Base-by-base conservation (phyloP, 1,140 invertebrate genomes). In the Drosophila kikkawai region DNA sequence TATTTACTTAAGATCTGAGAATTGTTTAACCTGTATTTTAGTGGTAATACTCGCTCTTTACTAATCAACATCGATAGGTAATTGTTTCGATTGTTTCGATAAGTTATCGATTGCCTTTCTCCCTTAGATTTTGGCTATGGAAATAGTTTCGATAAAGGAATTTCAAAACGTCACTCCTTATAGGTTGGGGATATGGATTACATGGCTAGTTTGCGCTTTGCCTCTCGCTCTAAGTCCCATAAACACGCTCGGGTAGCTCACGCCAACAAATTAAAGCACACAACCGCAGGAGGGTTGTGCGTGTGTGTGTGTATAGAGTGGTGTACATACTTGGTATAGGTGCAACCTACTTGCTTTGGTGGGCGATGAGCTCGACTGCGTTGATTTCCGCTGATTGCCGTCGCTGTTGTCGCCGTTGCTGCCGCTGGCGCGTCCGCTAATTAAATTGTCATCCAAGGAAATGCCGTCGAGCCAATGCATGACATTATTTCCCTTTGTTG, bases 401-500 rank as follows among this genome's bases (percentile, higher is more conserved):
- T 87, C 87, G 71, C 84, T 83, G 73, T 91, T 85, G 48, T 88
- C 87, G 77, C 78, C 85, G 82, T 88, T 91, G 69, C 83, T 87
- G 82, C 82, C 85, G 61, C 90, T 91, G 82, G 82, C 76, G 71
- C 82, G 90, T 86, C 90, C 90, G 85, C 91, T 92, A 86, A 92
- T 92, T 92, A 92, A 92, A 92, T 92, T 92, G 84, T 92, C 91
- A 84, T 92, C 91, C 69, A 92, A 86, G 64, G 91, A 91, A 84
- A 92, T 90, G 36, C 91, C 91, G 91, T 92, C 91, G 78, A 92
- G 75, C 91, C 91, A 92, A 92, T 92, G 88, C 91, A 92, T 92
- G 91, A 87, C 91, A 92, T 92, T 87, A 86, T 91, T 77, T 87
- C 79, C 81, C 44, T 71, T 86, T 81, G 63, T 80, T 64, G 47